Evolutionary conservation across 53 echinoderm and acorn worm species (phyloP).

Genomic region (Pentamera pediparva): DNA sequence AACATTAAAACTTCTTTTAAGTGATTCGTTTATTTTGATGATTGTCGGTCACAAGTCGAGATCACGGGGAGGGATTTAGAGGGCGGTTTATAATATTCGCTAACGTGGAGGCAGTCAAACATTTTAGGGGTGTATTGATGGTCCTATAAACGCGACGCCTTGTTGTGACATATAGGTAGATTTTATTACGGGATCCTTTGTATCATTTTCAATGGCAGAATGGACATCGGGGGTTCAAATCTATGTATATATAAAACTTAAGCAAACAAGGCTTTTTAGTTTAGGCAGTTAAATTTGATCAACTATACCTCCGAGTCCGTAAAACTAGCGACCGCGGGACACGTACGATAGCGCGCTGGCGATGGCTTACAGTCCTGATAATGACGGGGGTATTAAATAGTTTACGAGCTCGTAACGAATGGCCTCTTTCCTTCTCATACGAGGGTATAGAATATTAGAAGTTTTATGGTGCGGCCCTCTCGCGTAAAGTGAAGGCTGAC

Average conservation of each 20-base stretch:
- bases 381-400: conserved; percentile 22
- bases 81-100: conserved; percentile 15
- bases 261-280: conserved; percentile 27
- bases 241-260: no score
- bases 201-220: neutral
- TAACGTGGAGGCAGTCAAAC: neutral
- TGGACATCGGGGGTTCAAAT: no score
- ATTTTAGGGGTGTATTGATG: no score
- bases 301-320: conserved; percentile 35
- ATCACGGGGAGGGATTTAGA: no score
- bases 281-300: conserved; percentile 19
- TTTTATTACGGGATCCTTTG: conserved; percentile 13
- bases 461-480: conserved; percentile 16
- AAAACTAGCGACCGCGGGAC: conserved; percentile 28
- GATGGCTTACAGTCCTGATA: conserved; percentile 1
- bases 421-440: conserved; percentile 7
- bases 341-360: neutral
- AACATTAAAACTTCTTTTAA: conserved; percentile 29
- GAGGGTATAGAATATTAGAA: neutral
- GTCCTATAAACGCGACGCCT: neutral
- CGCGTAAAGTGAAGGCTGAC: conserved; percentile 24
- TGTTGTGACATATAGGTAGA: conserved; percentile 16
- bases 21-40: conserved; percentile 36
- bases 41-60: conserved; percentile 16
- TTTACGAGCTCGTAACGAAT: conserved; percentile 11